Base-by-base conservation (phyloP, 1,140 invertebrate species). In the Drosophila carrolli region DNA sequence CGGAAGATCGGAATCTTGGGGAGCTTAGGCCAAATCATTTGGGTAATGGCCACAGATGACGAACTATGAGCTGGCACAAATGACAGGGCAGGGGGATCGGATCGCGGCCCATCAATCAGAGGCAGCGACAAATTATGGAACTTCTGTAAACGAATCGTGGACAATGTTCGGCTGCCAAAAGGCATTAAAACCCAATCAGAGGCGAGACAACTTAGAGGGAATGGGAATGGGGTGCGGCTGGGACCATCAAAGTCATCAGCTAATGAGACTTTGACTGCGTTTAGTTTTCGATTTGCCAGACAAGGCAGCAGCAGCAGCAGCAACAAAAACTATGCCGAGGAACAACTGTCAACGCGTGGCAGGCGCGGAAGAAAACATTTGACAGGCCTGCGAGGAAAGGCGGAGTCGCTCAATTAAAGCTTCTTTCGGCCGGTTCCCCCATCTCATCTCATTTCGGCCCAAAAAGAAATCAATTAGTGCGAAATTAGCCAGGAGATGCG, bases 121-220 rank as follows among this genome's bases (percentile, higher is more conserved):
- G 63, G 41, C 53, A 55, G 32, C 67, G 44, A 77, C 73, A 77
- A 77, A 77, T 63, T 70, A 68, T 78, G 74, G 68, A 77, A 77
- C 73, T 77, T 75, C 65, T 76, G 54, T 67, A 66, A 75, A 57
- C 74, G 72, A 67, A 66, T 65, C 59, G 43, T 65, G 53, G 65
- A 66, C 83, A 86, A 81, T 78, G 80, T 82, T 82, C 37, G 67
- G 48, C 78, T 75, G 70, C 77, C 61, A 78, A 86, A 82, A 78
- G 77, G 84, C 84, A 89, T 89, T 89, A 89, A 89, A 89, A 89
- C 84, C 80, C 84, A 84, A 89, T 89, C 83, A 80, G 63, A 89
- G 71, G 14, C 65, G 65, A 29, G 46, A 23, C 35, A 35, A 10
- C 7, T 4, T 16, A 29, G 46, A 19, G 38, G 27, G 37, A 10